phyloP scores from a whole-genome alignment of 2,888 invertebrate genomes.

The Macropis europaea region DNA sequence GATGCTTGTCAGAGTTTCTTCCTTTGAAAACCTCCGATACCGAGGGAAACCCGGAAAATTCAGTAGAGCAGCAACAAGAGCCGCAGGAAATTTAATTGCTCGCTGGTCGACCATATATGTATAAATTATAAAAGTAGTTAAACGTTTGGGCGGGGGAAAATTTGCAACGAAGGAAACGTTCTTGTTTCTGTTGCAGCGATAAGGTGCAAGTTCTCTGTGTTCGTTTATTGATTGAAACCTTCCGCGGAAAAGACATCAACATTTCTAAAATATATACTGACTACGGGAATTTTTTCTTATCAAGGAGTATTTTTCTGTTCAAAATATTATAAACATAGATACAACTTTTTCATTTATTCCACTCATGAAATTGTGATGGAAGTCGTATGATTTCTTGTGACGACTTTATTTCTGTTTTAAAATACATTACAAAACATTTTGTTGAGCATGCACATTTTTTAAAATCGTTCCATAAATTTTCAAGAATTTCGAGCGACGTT shows the following conservation, averaged over 20 bases:
- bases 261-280: conserved; percentile 17
- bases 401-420: too few relatives aligned
- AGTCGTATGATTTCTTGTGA: too few relatives aligned
- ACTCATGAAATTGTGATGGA: too few relatives aligned
- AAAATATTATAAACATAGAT: too few relatives aligned
- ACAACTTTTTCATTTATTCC: too few relatives aligned
- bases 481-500: too few relatives aligned
- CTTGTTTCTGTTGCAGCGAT: conserved; percentile 11
- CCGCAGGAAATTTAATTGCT: conserved; percentile 23
- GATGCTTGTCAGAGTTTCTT: background rate
- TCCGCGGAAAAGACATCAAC: conserved; percentile 40
- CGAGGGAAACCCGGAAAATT: background rate
- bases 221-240: background rate
- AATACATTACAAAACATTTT: too few relatives aligned
- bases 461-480: too few relatives aligned
- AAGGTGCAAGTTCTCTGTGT: conserved; percentile 38
- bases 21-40: background rate
- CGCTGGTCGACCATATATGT: conserved; percentile 10
- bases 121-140: conserved; percentile 38
- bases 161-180: conserved; percentile 24
- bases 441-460: too few relatives aligned
- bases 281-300: too few relatives aligned
- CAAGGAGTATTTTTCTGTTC: too few relatives aligned
- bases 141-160: conserved; percentile 32
- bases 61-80: background rate